Percentiles rank a stretch among this genome's conserved stretches.
Evolutionary conservation across 2,797 vertebrate species (phyloP).

Genomic region (Acanthurus lineatus): DNA sequence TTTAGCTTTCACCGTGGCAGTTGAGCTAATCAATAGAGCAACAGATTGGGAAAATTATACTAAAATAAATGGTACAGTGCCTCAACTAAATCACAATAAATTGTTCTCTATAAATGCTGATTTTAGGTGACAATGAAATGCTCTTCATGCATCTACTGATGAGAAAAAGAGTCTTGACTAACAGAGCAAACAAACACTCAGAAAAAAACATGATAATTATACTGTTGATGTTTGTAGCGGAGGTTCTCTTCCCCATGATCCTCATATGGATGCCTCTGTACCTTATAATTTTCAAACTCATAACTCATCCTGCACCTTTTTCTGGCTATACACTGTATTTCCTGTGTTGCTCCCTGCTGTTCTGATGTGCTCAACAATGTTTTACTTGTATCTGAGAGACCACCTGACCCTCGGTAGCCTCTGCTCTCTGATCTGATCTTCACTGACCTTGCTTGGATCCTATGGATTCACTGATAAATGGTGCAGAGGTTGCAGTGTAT

Average conservation of each 20-base stretch:
- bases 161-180: not conserved
- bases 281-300: too few species aligned
- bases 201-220: too few species aligned
- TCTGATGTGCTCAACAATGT: not conserved
- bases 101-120: not conserved
- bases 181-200: not conserved
- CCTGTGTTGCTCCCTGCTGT: not conserved
- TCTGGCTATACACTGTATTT: too few species aligned
- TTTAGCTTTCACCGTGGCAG: not conserved
- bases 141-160: not conserved
- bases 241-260: too few species aligned
- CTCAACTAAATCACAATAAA: not conserved
- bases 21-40: not conserved
- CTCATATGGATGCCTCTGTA: too few species aligned
- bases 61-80: not conserved
- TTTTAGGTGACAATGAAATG: not conserved
- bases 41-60: not conserved
- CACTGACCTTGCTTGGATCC: slow-evolving; percentile 18
- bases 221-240: too few species aligned
- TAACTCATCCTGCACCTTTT: not conserved
- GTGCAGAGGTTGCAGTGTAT: not conserved
- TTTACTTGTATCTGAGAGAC: slow-evolving; percentile 19
- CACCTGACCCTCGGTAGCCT: slow-evolving; percentile 27
- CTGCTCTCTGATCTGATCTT: slow-evolving; percentile 24
- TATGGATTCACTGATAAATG: slow-evolving; percentile 30